phyloP scores from a whole-genome alignment of 1,140 invertebrate species.

The Lamellibrachia luymesi region DNA sequence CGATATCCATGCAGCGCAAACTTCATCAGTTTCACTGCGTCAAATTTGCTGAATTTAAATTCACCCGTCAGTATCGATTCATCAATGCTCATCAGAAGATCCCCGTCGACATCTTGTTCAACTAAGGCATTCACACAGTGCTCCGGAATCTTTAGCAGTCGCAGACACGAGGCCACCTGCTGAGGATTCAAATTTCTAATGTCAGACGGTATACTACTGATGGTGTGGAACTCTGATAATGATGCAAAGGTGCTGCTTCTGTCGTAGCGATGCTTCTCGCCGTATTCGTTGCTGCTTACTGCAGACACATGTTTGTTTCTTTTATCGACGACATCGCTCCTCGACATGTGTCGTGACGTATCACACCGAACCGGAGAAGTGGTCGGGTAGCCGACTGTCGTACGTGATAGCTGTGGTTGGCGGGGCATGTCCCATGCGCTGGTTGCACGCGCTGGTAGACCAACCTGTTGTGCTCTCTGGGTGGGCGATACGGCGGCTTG shows the following conservation, averaged over 20 bases:
- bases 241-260: neutral
- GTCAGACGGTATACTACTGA: neutral
- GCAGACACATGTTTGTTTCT: neutral
- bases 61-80: constrained; percentile 11
- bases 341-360: neutral
- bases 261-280: neutral
- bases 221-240: neutral
- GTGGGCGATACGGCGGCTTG: neutral
- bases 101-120: constrained; percentile 5
- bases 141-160: neutral
- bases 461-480: neutral
- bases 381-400: neutral
- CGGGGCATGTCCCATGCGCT: neutral
- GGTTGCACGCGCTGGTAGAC: neutral
- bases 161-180: neutral
- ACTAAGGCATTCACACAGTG: constrained; percentile 8
- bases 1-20: constrained; percentile 16
- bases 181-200: neutral
- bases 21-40: constrained; percentile 18
- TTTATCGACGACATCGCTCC: neutral
- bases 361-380: neutral
- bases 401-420: neutral
- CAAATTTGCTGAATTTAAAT: constrained; percentile 18
- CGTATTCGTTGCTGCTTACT: neutral
- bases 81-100: constrained; percentile 11